phyloP scores from a whole-genome alignment of 1,140 invertebrate species.

The Aphaenogaster rudis region DNA sequence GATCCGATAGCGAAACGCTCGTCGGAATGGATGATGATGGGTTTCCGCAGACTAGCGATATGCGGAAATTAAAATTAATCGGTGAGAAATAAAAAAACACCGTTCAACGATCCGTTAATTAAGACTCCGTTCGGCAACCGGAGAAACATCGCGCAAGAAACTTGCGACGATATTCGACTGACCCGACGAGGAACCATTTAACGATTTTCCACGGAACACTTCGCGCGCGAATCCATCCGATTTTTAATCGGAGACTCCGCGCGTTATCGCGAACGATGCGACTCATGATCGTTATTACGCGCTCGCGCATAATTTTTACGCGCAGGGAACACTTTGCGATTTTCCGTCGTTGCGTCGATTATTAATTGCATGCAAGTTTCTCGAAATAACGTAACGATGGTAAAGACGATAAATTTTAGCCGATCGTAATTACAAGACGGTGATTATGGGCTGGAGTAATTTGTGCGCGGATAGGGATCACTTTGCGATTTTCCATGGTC shows the following conservation, averaged over 20 bases:
- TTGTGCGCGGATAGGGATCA: constrained; percentile 53
- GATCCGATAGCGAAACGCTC: constrained; percentile 56
- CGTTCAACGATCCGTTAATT: constrained; percentile 74
- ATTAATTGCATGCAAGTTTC: constrained; percentile 44
- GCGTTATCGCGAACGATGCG: constrained; percentile 42
- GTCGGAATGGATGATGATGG: constrained; percentile 68
- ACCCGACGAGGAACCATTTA: background rate
- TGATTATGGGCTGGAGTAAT: constrained; percentile 55
- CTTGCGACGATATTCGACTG: background rate
- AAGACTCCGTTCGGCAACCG: background rate
- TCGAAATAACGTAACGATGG: constrained; percentile 49
- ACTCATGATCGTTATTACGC: constrained; percentile 36
- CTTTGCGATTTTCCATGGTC: constrained; percentile 59
- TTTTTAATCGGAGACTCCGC: constrained; percentile 35
- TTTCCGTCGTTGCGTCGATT: constrained; percentile 45
- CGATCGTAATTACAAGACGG: constrained; percentile 48
- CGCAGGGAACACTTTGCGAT: constrained; percentile 51
- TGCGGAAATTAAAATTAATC: constrained; percentile 56
- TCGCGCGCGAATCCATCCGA: constrained; percentile 9
- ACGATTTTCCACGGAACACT: constrained; percentile 38
- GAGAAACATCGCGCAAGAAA: background rate
- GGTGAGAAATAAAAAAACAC: constrained; percentile 10
- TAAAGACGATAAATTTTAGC: constrained; percentile 51
- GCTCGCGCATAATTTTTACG: constrained; percentile 48
- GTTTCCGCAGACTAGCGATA: constrained; percentile 61